A percentile compares a stretch with the other conserved stretches of the same genome.
Evolutionary conservation across 1,140 invertebrate species (phyloP).

Genomic region (Ips nitidus): DNA sequence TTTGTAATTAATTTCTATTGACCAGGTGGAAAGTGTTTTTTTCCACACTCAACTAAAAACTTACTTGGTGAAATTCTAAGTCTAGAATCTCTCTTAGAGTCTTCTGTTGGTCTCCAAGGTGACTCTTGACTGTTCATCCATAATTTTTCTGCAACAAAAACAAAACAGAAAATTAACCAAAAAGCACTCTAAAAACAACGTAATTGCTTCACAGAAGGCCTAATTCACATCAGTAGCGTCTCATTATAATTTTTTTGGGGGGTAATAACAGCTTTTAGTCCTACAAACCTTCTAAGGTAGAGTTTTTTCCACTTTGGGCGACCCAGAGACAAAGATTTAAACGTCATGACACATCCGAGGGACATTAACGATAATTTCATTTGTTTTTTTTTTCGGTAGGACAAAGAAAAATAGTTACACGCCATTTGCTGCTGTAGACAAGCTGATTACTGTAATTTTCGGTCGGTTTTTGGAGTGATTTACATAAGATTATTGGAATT

Average conservation of each 20-base stretch:
- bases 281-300: slow-evolving; percentile 6
- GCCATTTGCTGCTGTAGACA: slow-evolving; percentile 11
- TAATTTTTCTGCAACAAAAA: slow-evolving; percentile 52
- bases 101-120: slow-evolving; percentile 50
- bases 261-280: slow-evolving; percentile 21
- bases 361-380: slow-evolving; percentile 20
- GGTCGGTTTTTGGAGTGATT: slow-evolving; percentile 12
- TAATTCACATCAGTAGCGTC: slow-evolving; percentile 11
- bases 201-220: slow-evolving; percentile 6
- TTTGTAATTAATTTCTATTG: too few species aligned
- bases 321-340: slow-evolving; percentile 18
- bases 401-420: background rate
- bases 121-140: slow-evolving; percentile 53
- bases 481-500: slow-evolving; percentile 23
- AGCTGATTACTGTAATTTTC: slow-evolving; percentile 15
- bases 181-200: background rate
- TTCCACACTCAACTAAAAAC: slow-evolving; percentile 1
- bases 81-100: slow-evolving; percentile 49
- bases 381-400: slow-evolving; percentile 11
- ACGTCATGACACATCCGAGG: slow-evolving; percentile 23
- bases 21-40: too few species aligned
- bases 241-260: slow-evolving; percentile 16
- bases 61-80: slow-evolving; percentile 50
- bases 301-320: slow-evolving; percentile 3
- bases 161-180: slow-evolving; percentile 8